Conservation (phyloP, 2,113 vertebrate species). For the Gyps fulvus region DNA sequence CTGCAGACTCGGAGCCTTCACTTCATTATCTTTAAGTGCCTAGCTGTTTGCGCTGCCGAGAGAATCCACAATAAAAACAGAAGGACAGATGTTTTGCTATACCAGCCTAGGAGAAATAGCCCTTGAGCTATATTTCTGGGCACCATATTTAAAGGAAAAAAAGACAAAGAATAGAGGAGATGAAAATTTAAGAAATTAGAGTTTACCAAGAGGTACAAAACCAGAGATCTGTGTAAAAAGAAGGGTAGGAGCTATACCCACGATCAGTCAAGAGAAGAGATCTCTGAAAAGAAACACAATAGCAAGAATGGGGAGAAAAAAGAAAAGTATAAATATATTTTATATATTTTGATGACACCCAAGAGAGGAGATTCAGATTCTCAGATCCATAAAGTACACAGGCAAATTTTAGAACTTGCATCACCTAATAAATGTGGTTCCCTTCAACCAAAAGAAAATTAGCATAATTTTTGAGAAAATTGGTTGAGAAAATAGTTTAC, state of each 20-base stretch:
- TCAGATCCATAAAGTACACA: background rate
- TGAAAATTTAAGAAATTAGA: background rate
- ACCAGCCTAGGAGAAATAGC: background rate
- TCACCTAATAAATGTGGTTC: background rate
- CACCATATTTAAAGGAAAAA: background rate
- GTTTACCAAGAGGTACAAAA: background rate
- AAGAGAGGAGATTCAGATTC: background rate
- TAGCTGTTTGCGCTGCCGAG: background rate
- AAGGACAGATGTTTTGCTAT: background rate
- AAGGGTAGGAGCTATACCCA: background rate
- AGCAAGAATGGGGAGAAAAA: background rate
- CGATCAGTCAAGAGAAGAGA: background rate
- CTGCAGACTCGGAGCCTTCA: background rate
- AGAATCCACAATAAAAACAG: background rate
- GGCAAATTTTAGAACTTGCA: background rate
- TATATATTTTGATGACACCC: background rate
- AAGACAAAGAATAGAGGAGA: background rate
- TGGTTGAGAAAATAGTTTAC: background rate
- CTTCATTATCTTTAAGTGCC: slow-evolving; percentile 18
- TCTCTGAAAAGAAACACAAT: background rate
- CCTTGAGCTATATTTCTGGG: background rate
- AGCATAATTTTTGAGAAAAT: too few species aligned
- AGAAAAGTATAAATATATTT: background rate
- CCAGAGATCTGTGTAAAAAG: background rate
- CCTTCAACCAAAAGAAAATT: background rate